A percentile compares a stretch with the other conserved stretches of the same genome.
Evolutionary conservation across 2,888 invertebrate species (phyloP).

Genomic region (Eledone cirrhosa): DNA sequence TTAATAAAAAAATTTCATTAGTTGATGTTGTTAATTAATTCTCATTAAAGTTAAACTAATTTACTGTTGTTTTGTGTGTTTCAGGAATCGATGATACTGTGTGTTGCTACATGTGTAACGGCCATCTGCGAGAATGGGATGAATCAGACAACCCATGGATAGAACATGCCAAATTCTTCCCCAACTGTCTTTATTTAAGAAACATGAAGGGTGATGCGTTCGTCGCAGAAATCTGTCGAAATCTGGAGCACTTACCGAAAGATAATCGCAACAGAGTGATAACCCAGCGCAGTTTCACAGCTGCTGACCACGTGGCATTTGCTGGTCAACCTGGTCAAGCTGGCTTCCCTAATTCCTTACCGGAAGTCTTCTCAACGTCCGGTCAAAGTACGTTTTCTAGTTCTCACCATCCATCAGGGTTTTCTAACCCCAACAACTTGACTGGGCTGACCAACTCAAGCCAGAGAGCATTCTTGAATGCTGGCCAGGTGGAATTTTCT

Average conservation of each 20-base stretch:
- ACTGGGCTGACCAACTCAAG: constrained; percentile 15
- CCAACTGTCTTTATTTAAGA: constrained; percentile 15
- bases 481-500: constrained; percentile 24
- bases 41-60: too few species aligned
- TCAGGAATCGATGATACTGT: constrained; percentile 20
- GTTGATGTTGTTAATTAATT: too few species aligned
- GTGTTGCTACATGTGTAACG: constrained; percentile 15
- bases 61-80: background rate
- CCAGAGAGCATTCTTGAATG: constrained; percentile 24
- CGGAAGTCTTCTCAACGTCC: constrained; percentile 19
- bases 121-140: constrained; percentile 15
- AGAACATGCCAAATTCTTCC: constrained; percentile 23
- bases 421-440: constrained; percentile 19
- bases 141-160: constrained; percentile 23
- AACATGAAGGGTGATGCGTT: constrained; percentile 22
- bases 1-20: too few species aligned
- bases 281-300: constrained; percentile 23
- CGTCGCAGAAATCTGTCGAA: constrained; percentile 24
- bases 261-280: constrained; percentile 15
- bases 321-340: constrained; percentile 14
- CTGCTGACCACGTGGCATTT: constrained; percentile 4
- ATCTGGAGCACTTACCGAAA: constrained; percentile 21
- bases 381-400: constrained; percentile 22
- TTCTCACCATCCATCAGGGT: constrained; percentile 16
- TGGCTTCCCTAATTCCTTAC: constrained; percentile 11